Conservation (phyloP, 2,888 invertebrate species). For the Bedellia somnulentella region DNA sequence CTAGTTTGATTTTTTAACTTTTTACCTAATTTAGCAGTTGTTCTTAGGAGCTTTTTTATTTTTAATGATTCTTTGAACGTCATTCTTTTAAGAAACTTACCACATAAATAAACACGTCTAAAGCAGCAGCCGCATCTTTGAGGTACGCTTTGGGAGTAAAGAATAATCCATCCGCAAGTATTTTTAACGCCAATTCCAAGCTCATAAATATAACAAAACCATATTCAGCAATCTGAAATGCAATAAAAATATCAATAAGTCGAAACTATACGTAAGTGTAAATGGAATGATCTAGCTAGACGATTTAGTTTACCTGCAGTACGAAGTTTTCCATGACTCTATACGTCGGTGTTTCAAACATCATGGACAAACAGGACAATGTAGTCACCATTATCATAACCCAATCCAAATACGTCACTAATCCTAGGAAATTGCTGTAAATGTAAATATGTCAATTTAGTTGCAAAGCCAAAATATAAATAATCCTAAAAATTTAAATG, state of each 20-base stretch:
- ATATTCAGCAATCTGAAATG: constrained; percentile 81
- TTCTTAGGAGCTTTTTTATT: too few relatives aligned
- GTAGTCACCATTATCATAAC: constrained; percentile 99
- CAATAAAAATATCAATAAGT: not conserved
- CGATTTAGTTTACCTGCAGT: constrained; percentile 74
- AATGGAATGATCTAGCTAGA: too few relatives aligned
- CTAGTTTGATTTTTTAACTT: too few relatives aligned
- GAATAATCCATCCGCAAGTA: constrained; percentile 95
- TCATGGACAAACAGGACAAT: constrained; percentile 96
- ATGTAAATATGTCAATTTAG: not conserved
- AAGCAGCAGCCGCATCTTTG: constrained; percentile 93
- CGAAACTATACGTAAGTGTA: too few relatives aligned
- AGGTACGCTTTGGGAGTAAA: constrained; percentile 99
- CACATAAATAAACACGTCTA: constrained; percentile 97
- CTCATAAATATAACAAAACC: constrained; percentile 99
- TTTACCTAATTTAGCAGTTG: too few relatives aligned
- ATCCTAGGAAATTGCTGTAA: constrained; percentile 89
- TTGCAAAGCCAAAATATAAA: too few relatives aligned
- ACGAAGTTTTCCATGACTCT: constrained; percentile 94
- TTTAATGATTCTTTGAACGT: too few relatives aligned
- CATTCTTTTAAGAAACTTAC: too few relatives aligned
- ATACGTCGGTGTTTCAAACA: constrained; percentile 94
- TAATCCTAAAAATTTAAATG: too few relatives aligned
- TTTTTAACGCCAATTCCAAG: constrained; percentile 91
- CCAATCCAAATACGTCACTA: constrained; percentile 99